Evolutionary conservation across 2,113 vertebrate species (phyloP).

Genomic region (Dinomys branickii): DNA sequence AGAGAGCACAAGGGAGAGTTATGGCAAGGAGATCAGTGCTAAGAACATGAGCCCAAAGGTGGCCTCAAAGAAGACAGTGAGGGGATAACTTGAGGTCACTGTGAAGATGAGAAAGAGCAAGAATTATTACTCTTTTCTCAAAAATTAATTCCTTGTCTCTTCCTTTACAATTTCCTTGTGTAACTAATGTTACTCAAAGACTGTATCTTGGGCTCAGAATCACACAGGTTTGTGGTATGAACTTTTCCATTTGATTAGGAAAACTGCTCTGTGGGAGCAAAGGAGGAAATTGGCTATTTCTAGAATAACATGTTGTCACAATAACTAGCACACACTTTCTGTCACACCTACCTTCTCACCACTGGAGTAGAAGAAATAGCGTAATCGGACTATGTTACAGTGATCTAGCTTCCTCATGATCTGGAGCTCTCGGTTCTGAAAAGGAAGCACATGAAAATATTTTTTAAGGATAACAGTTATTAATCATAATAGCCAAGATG

Average conservation of each 20-base stretch:
- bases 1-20: background rate
- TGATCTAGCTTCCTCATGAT: conserved; percentile 99
- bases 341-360: conserved; percentile 95
- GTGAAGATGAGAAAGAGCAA: conserved; percentile 29
- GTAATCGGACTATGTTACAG: conserved; percentile 99
- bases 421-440: conserved; percentile 98
- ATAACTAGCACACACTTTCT: background rate
- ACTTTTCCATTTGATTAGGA: conserved; percentile 34
- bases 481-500: conserved; percentile 30
- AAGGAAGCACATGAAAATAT: conserved; percentile 69
- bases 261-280: background rate
- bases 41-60: background rate
- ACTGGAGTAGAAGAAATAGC: conserved; percentile 99
- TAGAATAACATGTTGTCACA: background rate
- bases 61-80: background rate
- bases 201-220: background rate
- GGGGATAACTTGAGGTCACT: background rate
- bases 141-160: background rate
- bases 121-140: background rate
- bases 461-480: conserved; percentile 48
- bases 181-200: background rate
- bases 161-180: conserved; percentile 2
- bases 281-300: background rate
- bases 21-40: background rate
- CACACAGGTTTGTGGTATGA: background rate